Evolutionary conservation across 2,113 vertebrate species (phyloP).

Genomic region (Glaucomys volans): DNA sequence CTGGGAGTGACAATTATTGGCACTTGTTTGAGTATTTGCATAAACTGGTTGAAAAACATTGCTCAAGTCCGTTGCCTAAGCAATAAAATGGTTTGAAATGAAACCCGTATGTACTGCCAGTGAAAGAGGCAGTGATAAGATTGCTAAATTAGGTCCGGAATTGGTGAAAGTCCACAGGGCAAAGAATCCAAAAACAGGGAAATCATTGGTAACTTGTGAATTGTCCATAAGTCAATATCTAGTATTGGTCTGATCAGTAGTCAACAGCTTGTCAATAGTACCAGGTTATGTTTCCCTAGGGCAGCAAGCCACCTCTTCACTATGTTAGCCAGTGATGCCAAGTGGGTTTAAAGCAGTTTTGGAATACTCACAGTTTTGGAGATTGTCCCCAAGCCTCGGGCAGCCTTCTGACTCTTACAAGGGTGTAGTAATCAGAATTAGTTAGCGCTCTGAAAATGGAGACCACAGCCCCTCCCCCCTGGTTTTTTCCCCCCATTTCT

Average conservation of each 20-base stretch:
- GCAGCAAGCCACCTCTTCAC: background rate
- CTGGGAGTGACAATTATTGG: background rate
- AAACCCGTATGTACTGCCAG: background rate
- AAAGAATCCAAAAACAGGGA: constrained; percentile 1
- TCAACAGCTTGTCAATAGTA: background rate
- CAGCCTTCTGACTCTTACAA: background rate
- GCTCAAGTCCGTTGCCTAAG: constrained; percentile 3
- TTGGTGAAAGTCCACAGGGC: background rate
- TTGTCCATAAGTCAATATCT: background rate
- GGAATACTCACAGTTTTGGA: background rate
- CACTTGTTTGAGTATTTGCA: constrained; percentile 43
- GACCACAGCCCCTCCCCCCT: background rate
- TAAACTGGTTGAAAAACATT: constrained; percentile 50
- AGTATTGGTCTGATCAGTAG: background rate
- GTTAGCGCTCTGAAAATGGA: background rate
- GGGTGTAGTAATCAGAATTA: background rate
- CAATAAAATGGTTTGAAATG: constrained; percentile 19
- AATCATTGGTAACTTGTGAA: background rate
- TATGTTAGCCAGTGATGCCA: background rate
- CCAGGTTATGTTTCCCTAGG: background rate
- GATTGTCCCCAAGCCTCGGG: background rate
- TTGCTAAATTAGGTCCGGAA: background rate
- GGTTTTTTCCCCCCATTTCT: background rate
- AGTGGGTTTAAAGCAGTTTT: background rate
- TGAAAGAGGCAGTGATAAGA: background rate